phyloP scores from a whole-genome alignment of 2,113 vertebrate genomes.

The Albula glossodonta region DNA sequence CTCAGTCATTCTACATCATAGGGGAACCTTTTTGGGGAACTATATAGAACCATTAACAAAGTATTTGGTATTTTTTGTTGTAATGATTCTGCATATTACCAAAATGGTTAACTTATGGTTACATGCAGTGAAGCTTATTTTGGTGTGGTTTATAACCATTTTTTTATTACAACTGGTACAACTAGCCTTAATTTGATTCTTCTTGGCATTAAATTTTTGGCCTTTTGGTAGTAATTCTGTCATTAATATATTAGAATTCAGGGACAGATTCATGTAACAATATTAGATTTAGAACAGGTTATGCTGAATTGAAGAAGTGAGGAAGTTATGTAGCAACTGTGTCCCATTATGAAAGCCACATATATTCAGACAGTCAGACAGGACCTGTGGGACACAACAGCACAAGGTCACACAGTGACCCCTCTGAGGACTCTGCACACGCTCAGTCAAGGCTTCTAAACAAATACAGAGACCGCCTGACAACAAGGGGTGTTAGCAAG shows the following conservation, averaged over 20 bases:
- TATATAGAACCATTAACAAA: too few relatives aligned
- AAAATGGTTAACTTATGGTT: too few relatives aligned
- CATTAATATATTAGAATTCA: neutral
- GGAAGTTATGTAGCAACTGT: neutral
- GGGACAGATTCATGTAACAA: neutral
- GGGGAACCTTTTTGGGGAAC: too few relatives aligned
- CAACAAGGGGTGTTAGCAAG: neutral
- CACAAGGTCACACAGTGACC: slow-evolving; percentile 1
- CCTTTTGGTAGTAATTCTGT: neutral
- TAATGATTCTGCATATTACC: too few relatives aligned
- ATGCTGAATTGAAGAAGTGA: neutral
- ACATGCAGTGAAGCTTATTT: too few relatives aligned
- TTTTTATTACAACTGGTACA: too few relatives aligned
- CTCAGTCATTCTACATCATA: too few relatives aligned
- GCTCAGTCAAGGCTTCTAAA: neutral
- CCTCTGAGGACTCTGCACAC: neutral
- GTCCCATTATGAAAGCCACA: neutral
- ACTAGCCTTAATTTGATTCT: neutral
- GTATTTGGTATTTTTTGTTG: too few relatives aligned
- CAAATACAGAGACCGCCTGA: neutral
- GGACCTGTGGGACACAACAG: neutral
- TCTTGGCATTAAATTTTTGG: neutral
- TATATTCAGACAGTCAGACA: neutral
- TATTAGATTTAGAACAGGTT: neutral
- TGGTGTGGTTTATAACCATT: too few relatives aligned